Conservation (phyloP, 2,113 vertebrate genomes). For the Clupea harengus region DNA sequence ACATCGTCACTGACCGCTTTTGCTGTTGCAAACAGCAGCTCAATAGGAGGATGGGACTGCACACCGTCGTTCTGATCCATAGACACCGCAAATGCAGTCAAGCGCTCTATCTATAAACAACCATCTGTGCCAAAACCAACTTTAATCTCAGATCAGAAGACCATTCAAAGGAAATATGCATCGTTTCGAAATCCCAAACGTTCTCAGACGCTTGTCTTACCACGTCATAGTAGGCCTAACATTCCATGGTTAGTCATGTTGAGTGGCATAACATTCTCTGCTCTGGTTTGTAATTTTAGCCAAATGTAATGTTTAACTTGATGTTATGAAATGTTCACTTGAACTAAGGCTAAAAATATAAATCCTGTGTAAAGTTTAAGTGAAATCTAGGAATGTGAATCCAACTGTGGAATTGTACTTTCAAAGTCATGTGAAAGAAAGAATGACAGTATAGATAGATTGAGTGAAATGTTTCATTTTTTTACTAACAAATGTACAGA, state of each 20-base stretch:
- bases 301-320: too few species aligned
- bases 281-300: too few species aligned
- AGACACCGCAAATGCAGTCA: not conserved
- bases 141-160: not conserved
- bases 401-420: too few species aligned
- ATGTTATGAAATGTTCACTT: too few species aligned
- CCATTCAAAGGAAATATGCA: not conserved
- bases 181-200: not conserved
- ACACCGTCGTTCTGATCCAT: not conserved
- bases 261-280: too few species aligned
- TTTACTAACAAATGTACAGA: slow-evolving; percentile 1
- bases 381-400: too few species aligned
- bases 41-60: not conserved
- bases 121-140: not conserved
- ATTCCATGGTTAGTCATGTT: too few species aligned
- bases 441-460: not conserved
- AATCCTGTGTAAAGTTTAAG: too few species aligned
- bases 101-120: not conserved
- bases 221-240: not conserved
- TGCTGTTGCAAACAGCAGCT: not conserved
- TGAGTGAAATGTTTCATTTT: not conserved
- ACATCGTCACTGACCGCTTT: not conserved
- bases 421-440: not conserved
- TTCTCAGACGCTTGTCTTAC: not conserved
- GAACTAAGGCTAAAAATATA: too few species aligned